Conservation (phyloP, 1,140 invertebrate genomes). For the Nixonia krombeini region DNA sequence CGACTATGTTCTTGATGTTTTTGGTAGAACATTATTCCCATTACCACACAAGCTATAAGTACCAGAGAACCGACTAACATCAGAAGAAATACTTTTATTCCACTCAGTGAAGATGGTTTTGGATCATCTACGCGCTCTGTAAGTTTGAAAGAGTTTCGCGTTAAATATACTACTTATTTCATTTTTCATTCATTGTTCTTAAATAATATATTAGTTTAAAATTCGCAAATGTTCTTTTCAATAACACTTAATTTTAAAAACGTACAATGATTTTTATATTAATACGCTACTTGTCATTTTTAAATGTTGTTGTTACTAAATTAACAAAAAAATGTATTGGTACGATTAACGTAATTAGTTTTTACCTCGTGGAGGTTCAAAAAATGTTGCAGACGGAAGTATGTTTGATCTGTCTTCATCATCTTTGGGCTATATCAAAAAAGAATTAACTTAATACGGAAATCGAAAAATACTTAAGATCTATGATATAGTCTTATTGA, state of each 20-base stretch:
- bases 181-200: too few relatives aligned
- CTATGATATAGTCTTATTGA: too few relatives aligned
- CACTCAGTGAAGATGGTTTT: constrained; percentile 85
- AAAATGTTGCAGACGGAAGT: constrained; percentile 84
- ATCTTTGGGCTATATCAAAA: constrained; percentile 69
- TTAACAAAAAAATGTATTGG: not conserved
- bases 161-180: too few relatives aligned
- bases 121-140: constrained; percentile 89
- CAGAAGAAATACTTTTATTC: constrained; percentile 90
- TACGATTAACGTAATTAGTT: constrained; percentile 3
- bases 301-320: not conserved
- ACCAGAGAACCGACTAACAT: constrained; percentile 85
- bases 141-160: constrained; percentile 52
- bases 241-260: constrained; percentile 1
- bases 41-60: constrained; percentile 83
- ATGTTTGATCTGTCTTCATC: constrained; percentile 82
- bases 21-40: constrained; percentile 92
- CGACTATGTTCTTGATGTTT: constrained; percentile 90
- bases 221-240: not conserved
- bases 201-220: constrained; percentile 4
- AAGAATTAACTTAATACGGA: too few relatives aligned
- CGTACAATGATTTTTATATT: too few relatives aligned
- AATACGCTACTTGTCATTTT: constrained; percentile 8
- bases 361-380: constrained; percentile 84
- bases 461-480: too few relatives aligned